Evolutionary conservation across 2,113 vertebrate genomes (phyloP), one percentile per base, ranked within the genome.

Genomic region (Ctenodactylus gundi): DNA sequence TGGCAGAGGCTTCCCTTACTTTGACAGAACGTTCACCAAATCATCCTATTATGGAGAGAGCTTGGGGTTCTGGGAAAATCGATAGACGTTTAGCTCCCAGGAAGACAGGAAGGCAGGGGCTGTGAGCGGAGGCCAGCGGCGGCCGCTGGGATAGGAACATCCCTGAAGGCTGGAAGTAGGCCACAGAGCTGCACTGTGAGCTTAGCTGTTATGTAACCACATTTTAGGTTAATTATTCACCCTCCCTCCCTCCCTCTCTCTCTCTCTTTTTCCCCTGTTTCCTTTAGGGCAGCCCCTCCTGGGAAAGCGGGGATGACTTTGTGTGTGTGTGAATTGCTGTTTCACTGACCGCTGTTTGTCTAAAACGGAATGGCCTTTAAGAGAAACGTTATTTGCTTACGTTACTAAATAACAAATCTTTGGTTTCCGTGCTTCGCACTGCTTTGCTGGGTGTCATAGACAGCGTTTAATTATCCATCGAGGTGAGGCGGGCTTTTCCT

Each of bases 381-480:
- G 31, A 95, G 57, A 91, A 86, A 60, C 18, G 0, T 0, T n/a
- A 41, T 90, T 85, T 88, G 58, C 94, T 94, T 91, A 93, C 95
- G 72, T 88, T 92, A 94, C 96, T 95, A 95, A 95, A 88, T 82
- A 97, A 73, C 75, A 97, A 97, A 96, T 93, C 72, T 82, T 91
- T 87, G 67, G 82, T 55, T 80, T 83, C 85, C 10, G 2, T 8
- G 27, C 46, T 41, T 92, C 75, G 39, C 8, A 39, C 44, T 17
- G 75, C n/a, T 15, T 29, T n/a, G 10, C 49, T 6, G 84, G 92
- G 78, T 60, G 8, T 95, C 67, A 89, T 72, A 41, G 75, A 96
- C 91, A 64, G 86, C 20, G 20, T 75, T 81, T 46, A 36, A 18
- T 95, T 88, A 82, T 83, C 70, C 91, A 86, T 53, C 3, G 44